Conservation (phyloP, 2,888 invertebrate species). For the Aromia moschata region DNA sequence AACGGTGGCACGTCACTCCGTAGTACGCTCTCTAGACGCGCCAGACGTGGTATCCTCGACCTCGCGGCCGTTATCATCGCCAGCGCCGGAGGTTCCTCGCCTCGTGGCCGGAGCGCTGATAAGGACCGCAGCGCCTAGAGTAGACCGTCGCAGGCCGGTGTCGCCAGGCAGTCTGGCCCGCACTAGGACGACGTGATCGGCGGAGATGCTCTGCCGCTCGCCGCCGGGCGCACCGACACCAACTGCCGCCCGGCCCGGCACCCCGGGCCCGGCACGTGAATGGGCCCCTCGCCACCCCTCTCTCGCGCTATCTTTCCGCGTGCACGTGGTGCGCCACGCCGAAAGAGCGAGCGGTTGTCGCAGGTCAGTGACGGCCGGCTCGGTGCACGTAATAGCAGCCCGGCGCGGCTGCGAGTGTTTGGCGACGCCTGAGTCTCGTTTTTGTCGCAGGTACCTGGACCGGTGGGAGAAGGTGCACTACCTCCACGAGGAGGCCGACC, state of each 20-base stretch:
- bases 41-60: background rate
- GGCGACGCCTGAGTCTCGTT: no score
- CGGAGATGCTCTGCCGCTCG: slow-evolving; percentile 20
- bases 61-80: no score
- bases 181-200: slow-evolving; percentile 1
- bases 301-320: slow-evolving; percentile 31
- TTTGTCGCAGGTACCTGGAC: slow-evolving; percentile 71
- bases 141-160: slow-evolving; percentile 1
- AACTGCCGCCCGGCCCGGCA: slow-evolving; percentile 14
- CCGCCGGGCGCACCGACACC: slow-evolving; percentile 4
- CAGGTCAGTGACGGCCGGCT: slow-evolving; percentile 42
- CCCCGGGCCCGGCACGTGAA: slow-evolving; percentile 33
- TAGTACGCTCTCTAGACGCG: background rate
- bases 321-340: slow-evolving; percentile 50
- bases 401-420: slow-evolving; percentile 3
- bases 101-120: slow-evolving; percentile 3
- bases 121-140: slow-evolving; percentile 15
- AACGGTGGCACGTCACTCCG: no score
- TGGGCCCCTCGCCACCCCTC: slow-evolving; percentile 38
- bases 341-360: slow-evolving; percentile 26
- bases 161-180: slow-evolving; percentile 23
- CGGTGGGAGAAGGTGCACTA: slow-evolving; percentile 92
- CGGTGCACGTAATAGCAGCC: slow-evolving; percentile 32
- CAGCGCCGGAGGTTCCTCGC: no score
- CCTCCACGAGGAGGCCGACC: slow-evolving; percentile 88